Base-by-base conservation (phyloP, 2,113 vertebrate species). In the Vulpes ferrilata region DNA sequence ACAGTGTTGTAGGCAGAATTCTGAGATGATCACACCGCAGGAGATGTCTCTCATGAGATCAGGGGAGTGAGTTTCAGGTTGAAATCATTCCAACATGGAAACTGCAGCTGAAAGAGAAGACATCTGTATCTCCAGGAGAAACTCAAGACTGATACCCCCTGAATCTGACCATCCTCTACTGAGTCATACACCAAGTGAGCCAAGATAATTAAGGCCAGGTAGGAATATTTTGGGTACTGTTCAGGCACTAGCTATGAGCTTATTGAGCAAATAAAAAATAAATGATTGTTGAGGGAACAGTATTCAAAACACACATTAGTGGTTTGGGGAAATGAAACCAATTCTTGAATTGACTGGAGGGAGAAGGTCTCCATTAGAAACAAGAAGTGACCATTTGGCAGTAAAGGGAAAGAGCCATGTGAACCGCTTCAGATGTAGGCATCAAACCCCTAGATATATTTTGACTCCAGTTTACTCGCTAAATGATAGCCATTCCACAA, bases 71-170 rank as follows among this genome's bases (percentile, higher is more conserved):
- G 62, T 57, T 30, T 60, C 48, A 12, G 64, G 25, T 76, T 85
- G 25, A n/a, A 92, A 43, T 74, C 32, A 67, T 25, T 55, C 43
- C n/a, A 32, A 1, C 0, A 13, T 16, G 25, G 32, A 91, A 73
- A 69, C 20, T 25, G 30, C 1, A 0, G 3, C 35, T 2, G 3
- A 80, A 81, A 85, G 71, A 69, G 23, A 79, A 53, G 2, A 3
- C 3, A 7, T 27, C 7, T 62, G 0, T 15, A 7, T n/a, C 57
- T 87, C 20, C 38, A 17, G 27, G 57, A 17, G 20, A 86, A 76
- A 65, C 5, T 4, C 32, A 15, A 22, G 69, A 15, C 1, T 1
- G 27, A 9, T 1, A 11, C 3, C 6, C 20, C 2, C 2, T 2
- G 2, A 60, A 22, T 64, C 67, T 32, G n/a, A 5, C 48, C 22